Evolutionary conservation across 2,113 vertebrate species (phyloP), one percentile per base, ranked within the genome.

Genomic region (Cisticola juncidis): DNA sequence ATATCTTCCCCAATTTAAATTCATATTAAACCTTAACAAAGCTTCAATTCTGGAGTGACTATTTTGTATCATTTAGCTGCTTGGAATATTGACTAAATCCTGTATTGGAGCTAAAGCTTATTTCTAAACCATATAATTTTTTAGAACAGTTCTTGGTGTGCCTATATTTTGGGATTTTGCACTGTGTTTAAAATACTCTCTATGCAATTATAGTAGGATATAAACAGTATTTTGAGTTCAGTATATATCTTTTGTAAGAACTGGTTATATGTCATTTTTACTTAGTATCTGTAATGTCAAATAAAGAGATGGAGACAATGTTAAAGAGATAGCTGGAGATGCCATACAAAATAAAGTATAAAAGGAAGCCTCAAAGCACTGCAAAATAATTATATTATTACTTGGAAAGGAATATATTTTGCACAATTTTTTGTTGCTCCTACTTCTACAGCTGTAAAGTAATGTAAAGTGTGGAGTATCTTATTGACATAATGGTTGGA

Each of bases 271-370:
- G 2, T 56, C 2, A 5, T 84, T 84, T 97, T 95, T 66, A 29
- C n/a, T 72, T 95, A 61, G 35, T 36, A 96, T 93, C 36, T 65
- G 97, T 47, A 44, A 98, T 99, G 99, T 98, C 99, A 29, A 98
- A 68, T 91, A 99, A 99, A 97, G 98, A 99, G 94, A 98, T 99
- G 15, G 99, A 99, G 95, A 92, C 98, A 8, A 98, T 97, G 2
- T 89, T 99, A 21, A 99, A 99, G 97, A 99, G 96, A 33, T 96
- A 74, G 98, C 99, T 82, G 98, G 98, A 96, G 98, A 99, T 42
- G 98, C 99, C 29, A 99, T 99, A 48, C 97, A 97, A 96, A 99
- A 98, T 95, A 99, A 99, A 95, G 98, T 99, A 72, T 99, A 98
- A 86, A 99, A 99, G 96, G 98, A 99, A 92, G 98, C 98, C 60